Conservation (phyloP, 1,140 invertebrate genomes). For the Diorhabda elongata region DNA sequence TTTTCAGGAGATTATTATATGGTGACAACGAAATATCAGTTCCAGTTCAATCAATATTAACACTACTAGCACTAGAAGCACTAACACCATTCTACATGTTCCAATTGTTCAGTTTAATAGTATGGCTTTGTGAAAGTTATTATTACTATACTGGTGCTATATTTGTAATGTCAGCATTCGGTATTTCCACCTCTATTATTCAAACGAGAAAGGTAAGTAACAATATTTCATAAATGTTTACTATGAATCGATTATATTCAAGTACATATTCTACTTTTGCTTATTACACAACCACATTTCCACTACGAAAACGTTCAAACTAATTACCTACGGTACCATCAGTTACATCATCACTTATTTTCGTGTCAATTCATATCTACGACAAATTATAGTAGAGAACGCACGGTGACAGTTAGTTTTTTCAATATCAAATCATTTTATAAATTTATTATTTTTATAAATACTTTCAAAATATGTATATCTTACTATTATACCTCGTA, state of each 20-base stretch:
- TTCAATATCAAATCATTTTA: too few species aligned
- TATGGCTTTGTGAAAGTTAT: constrained; percentile 80
- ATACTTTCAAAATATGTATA: too few species aligned
- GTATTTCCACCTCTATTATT: constrained; percentile 74
- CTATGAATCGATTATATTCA: neutral
- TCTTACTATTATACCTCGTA: too few species aligned
- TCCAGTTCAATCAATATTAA: constrained; percentile 66
- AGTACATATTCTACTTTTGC: too few species aligned
- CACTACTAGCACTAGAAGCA: constrained; percentile 71
- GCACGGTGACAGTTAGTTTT: too few species aligned
- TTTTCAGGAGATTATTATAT: constrained; percentile 66
- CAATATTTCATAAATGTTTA: neutral
- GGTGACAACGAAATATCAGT: constrained; percentile 78
- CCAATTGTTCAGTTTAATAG: constrained; percentile 78
- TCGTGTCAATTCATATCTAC: too few species aligned
- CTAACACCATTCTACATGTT: constrained; percentile 96
- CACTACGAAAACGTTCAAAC: neutral
- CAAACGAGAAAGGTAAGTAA: constrained; percentile 73
- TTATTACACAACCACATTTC: too few species aligned
- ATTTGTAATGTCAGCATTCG: constrained; percentile 79
- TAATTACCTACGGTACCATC: neutral
- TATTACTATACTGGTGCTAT: constrained; percentile 84
- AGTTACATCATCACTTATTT: neutral
- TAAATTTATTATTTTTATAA: too few species aligned
- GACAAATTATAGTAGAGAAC: too few species aligned